Base-by-base conservation (phyloP, 2,113 vertebrate species). In the Alethe diademata region DNA sequence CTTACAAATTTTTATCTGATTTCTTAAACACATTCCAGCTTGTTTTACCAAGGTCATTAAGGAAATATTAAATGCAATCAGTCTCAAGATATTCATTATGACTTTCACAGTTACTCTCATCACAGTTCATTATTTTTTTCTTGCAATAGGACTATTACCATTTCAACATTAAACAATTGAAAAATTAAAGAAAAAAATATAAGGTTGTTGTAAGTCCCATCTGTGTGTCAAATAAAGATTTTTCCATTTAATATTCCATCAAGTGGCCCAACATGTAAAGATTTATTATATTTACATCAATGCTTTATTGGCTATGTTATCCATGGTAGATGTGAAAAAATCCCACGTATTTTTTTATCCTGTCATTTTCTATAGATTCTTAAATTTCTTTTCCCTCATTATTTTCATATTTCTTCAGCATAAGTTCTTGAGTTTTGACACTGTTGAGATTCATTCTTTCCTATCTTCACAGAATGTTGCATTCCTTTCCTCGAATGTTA, bases 341-440 rank as follows among this genome's bases (percentile, higher is more conserved):
- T 9, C 0, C 0, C 8, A 8, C 1, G 2, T 26, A 19, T 35
- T 72, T 73, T 73, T 67, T 6, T 5, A 62, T 62, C 11, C 4
- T 2, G 0, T n/a, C 2, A 1, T 10, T 88, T 64, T 73, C n/a
- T 51, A 17, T 8, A 58, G 5, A 31, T 51, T 43, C 5, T 86
- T 82, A 29, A 4, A 43, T 57, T 78, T 81, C 29, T 50, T 69
- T 69, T 73, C 25, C 28, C 12, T 60, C 35, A 56, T 65, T 74
- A 43, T 88, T 78, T 88, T 16, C 2, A 9, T n/a, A 40, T 73
- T 78, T 65, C 7, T 66, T 36, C 40, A 88, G 7, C 22, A 3
- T 28, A 61, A 26, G 5, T 81, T 74, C 17, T 78, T 5, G 19
- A 15, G 7, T 65, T 54, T 24, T 65, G 26, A 42, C 10, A 47